Evolutionary conservation across 2,888 invertebrate species (phyloP).

Genomic region (Tortrix viridana): DNA sequence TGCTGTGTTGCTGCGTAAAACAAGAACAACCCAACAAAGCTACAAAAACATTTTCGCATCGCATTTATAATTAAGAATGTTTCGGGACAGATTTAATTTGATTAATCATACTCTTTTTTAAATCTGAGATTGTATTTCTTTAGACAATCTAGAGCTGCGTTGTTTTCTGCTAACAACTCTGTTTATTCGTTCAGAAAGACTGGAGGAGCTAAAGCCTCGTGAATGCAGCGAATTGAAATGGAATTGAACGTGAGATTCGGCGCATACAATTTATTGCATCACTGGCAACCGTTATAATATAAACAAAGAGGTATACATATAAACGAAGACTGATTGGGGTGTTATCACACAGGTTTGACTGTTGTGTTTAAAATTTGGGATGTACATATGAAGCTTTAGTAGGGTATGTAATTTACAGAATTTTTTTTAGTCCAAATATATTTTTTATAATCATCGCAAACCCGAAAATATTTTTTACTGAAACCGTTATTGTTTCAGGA

Average conservation of each 20-base stretch:
- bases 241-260: constrained; percentile 64
- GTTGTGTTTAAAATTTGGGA: neutral
- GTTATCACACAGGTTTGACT: neutral
- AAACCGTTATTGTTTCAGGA: too few relatives aligned
- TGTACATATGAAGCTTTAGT: too few relatives aligned
- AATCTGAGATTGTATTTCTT: constrained; percentile 6
- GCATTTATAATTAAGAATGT: too few relatives aligned
- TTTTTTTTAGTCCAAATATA: too few relatives aligned
- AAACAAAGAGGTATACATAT: neutral
- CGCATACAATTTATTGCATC: constrained; percentile 68
- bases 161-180: constrained; percentile 61
- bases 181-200: constrained; percentile 59
- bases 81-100: too few relatives aligned
- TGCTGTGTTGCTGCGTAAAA: too few relatives aligned
- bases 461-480: too few relatives aligned
- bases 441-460: too few relatives aligned
- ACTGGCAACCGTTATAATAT: constrained; percentile 45
- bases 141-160: constrained; percentile 38
- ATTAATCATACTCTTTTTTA: neutral
- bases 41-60: too few relatives aligned
- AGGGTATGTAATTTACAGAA: too few relatives aligned
- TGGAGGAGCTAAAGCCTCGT: constrained; percentile 48
- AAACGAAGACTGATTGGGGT: neutral
- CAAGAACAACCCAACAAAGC: too few relatives aligned
- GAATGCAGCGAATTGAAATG: constrained; percentile 66